These are phyloP conservation scores for Brachyhypopomus gauderio DNA, from an alignment of 2,113 vertebrate genomes.

Conservation along the genomic window DNA sequence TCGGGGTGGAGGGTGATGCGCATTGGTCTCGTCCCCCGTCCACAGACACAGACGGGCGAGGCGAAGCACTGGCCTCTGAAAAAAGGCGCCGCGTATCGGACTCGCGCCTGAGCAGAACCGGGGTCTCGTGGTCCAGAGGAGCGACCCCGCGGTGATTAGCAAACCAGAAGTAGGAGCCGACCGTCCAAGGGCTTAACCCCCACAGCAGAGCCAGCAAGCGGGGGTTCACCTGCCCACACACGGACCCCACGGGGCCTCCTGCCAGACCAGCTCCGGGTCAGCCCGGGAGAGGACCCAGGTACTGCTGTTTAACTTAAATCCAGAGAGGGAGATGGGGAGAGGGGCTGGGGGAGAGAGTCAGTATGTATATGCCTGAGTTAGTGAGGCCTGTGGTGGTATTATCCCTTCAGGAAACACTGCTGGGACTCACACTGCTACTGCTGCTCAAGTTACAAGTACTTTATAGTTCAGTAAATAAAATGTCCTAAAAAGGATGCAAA, in stretches of 20 bases:
- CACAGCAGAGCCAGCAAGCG: neutral
- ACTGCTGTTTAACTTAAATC: neutral
- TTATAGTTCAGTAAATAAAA: neutral
- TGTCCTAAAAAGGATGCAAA: neutral
- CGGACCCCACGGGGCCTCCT: no score
- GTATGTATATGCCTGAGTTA: no score
- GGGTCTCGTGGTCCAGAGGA: conserved; percentile 32
- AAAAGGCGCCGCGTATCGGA: conserved; percentile 33
- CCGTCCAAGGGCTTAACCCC: conserved; percentile 15
- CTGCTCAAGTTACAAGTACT: neutral
- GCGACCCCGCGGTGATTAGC: conserved; percentile 50
- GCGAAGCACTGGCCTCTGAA: neutral
- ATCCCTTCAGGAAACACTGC: no score
- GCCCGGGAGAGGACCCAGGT: neutral
- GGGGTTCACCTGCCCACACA: no score
- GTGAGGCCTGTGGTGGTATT: no score
- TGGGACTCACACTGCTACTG: no score
- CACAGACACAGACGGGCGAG: neutral
- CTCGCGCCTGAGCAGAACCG: conserved; percentile 40
- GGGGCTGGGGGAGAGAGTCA: neutral
- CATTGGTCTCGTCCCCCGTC: neutral
- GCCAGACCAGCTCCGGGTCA: neutral
- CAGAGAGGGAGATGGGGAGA: neutral
- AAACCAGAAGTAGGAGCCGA: conserved; percentile 41
- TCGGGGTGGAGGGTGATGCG: no score